Conservation (phyloP, 2,797 vertebrate genomes). For the Myiotriccus ornatus region DNA sequence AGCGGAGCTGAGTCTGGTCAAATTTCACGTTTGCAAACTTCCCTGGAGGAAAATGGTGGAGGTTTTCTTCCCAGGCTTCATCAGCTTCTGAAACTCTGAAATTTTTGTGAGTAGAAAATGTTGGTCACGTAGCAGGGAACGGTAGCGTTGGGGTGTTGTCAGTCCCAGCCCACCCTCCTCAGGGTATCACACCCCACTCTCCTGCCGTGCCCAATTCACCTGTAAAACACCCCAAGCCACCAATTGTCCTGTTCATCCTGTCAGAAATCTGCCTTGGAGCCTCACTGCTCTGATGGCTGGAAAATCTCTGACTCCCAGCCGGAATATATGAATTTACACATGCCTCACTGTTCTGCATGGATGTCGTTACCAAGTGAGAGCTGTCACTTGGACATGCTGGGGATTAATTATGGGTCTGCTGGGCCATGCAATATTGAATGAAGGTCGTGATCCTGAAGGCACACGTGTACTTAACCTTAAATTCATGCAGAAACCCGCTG, state of each 20-base stretch:
- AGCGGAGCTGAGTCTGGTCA: background rate
- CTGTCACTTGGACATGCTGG: background rate
- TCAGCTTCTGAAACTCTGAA: background rate
- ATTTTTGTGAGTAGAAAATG: background rate
- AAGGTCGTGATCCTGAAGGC: background rate
- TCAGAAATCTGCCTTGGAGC: background rate
- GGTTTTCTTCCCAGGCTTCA: background rate
- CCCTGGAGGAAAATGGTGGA: background rate
- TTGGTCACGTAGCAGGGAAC: rapidly evolving
- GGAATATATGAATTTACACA: rapidly evolving
- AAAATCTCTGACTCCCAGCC: background rate
- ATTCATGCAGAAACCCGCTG: background rate
- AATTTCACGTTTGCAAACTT: background rate
- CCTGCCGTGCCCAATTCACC: background rate
- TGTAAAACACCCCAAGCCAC: background rate
- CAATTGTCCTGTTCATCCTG: background rate
- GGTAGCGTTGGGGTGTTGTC: background rate
- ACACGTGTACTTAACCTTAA: constrained; percentile 18
- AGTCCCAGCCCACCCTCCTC: background rate
- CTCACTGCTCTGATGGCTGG: background rate
- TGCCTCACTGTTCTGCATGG: background rate
- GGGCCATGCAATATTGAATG: background rate
- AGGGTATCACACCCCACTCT: background rate
- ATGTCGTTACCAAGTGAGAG: background rate
- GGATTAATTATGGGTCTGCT: constrained; percentile 9